A percentile compares a stretch with the other conserved stretches of the same genome.
Evolutionary conservation across 2,888 invertebrate species (phyloP).

Genomic region (Papilio elwesi): DNA sequence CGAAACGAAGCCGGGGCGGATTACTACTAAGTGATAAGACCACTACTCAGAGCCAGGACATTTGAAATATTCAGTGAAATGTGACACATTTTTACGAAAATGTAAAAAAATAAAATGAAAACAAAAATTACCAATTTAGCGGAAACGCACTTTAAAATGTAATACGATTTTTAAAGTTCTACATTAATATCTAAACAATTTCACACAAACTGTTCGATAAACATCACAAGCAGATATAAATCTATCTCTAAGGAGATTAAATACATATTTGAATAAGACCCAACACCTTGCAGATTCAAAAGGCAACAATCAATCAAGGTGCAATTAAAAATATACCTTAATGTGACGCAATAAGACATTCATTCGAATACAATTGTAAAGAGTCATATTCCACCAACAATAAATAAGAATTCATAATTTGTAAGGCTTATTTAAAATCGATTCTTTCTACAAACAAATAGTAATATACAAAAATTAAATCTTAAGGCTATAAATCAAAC

Average conservation of each 20-base stretch:
- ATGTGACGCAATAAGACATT: not conserved
- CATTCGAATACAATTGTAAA: conserved; percentile 14
- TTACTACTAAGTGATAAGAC: no score
- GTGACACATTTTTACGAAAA: no score
- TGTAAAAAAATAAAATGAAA: not conserved
- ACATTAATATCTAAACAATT: conserved; percentile 7
- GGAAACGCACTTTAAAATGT: not conserved
- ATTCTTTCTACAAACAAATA: not conserved
- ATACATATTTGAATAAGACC: conserved; percentile 1
- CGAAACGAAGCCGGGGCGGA: no score
- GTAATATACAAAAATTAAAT: not conserved
- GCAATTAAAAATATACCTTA: conserved; percentile 14
- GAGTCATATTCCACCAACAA: conserved; percentile 9
- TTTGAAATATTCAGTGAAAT: no score
- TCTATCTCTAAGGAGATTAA: not conserved
- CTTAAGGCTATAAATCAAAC: not conserved
- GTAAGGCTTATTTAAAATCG: not conserved
- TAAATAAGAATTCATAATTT: conserved; percentile 6
- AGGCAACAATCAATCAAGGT: conserved; percentile 9
- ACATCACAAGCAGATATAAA: not conserved
- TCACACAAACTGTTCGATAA: not conserved
- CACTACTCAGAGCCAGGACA: no score
- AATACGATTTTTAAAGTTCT: no score
- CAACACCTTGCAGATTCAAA: not conserved
- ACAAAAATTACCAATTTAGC: not conserved